Evolutionary conservation across 1,140 invertebrate species (phyloP), one percentile per base, ranked within the genome.

Genomic region (Drosophila orena): DNA sequence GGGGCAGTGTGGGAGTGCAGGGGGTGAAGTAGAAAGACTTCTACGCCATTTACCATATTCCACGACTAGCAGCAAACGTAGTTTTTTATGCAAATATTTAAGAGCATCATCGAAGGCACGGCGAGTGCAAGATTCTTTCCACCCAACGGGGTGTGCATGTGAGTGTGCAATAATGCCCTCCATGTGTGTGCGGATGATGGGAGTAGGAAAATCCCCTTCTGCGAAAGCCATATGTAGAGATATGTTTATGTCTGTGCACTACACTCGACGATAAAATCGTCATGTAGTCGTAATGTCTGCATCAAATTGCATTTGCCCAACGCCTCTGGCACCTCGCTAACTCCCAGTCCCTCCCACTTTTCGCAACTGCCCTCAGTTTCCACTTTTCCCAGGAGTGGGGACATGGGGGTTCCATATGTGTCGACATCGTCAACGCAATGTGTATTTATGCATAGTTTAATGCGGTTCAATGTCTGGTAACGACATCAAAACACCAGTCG

Each of bases 361-460:
- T 10, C 47, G 15, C 53, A 30, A 30, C 38, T 12, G 34, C 53
- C 38, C 20, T 30, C 30, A 7, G 27, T 24, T 7, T 30, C 64
- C 44, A 52, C 46, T 57, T 42, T 73, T 66, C 54, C n/a, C 12
- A 12, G 22, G 22, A 14, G 44, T 35, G 44, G 14, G 43, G 34
- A 22, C 12, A 22, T 14, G 37, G 72, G 74, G 78, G 53, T 14
- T 68, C 79, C 81, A 88, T 86, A 86, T 88, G 83, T 71, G 69
- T 68, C 49, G 80, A 84, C 73, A 57, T 57, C 81, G 66, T 68
- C 80, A 50, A 64, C 64, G 81, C 83, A 88, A 86, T 86, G 81
- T 86, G 83, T 86, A 86, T 86, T 86, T 86, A 86, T 86, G 83
- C 83, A 89, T 79, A 88, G 83, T 89, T 86, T 86, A 86, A 88